phyloP scores from a whole-genome alignment of 2,888 invertebrate species.

The Troglohyphantes excavatus region DNA sequence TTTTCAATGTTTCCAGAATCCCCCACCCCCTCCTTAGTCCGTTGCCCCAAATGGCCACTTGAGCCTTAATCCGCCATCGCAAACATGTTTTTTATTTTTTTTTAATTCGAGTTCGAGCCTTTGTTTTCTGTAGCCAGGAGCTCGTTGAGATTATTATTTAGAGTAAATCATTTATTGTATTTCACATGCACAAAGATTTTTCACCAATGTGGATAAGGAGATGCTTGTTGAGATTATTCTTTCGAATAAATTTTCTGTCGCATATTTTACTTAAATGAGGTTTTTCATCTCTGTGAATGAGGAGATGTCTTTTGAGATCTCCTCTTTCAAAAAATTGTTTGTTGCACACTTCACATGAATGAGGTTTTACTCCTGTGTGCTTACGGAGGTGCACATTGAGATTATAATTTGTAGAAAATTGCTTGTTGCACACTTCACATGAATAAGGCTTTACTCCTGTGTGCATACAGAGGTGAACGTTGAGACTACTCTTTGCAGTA shows the following conservation, averaged over 20 bases:
- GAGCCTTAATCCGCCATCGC: too few relatives aligned
- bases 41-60: too few relatives aligned
- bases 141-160: neutral
- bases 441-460: neutral
- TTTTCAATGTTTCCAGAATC: too few relatives aligned
- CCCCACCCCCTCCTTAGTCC: too few relatives aligned
- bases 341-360: slow-evolving; percentile 10
- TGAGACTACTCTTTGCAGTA: neutral
- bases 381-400: neutral
- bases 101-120: too few relatives aligned
- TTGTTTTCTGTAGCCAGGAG: neutral
- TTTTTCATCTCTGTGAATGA: neutral
- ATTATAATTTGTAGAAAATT: neutral
- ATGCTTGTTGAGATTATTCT: neutral
- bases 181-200: neutral
- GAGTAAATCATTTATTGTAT: neutral
- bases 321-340: neutral
- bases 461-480: neutral
- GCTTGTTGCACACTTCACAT: neutral
- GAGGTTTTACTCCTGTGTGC: neutral
- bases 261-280: neutral
- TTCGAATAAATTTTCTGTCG: neutral
- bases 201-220: neutral
- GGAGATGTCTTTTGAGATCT: neutral
- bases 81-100: too few relatives aligned